These are phyloP conservation scores for Hippocampus zosterae DNA, from an alignment of 2,113 vertebrate genomes.

Conservation along the genomic window DNA sequence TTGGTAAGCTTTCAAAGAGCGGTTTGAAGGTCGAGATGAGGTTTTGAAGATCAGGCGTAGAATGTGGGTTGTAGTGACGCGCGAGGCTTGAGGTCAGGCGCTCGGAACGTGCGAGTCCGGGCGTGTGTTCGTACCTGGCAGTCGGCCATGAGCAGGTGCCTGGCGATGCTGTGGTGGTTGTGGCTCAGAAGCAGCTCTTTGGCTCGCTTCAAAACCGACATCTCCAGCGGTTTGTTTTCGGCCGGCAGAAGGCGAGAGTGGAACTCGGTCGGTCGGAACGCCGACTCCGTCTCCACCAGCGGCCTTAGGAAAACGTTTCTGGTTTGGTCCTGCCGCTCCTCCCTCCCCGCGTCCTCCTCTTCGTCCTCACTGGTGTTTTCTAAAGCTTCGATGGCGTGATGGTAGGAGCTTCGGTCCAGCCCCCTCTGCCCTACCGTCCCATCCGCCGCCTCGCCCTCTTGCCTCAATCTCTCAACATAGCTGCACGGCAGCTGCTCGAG, in stretches of 20 bases:
- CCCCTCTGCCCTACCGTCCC: conserved; percentile 41
- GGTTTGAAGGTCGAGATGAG: not conserved
- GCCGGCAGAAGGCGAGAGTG: conserved; percentile 80
- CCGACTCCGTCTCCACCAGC: conserved; percentile 77
- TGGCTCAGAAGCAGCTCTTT: conserved; percentile 86
- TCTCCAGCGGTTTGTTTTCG: conserved; percentile 95
- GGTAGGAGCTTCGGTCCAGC: conserved; percentile 75
- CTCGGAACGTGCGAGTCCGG: not conserved
- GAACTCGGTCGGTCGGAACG: conserved; percentile 83
- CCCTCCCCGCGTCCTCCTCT: conserved; percentile 41
- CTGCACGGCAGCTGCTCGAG: conserved; percentile 53
- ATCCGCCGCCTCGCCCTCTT: conserved; percentile 40
- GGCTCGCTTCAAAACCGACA: conserved; percentile 78
- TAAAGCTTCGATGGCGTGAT: conserved; percentile 64
- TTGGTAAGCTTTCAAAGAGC: not conserved
- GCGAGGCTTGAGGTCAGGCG: not conserved
- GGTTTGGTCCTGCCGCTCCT: conserved; percentile 20
- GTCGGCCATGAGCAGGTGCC: conserved; percentile 85
- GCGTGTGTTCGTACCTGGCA: conserved; percentile 79
- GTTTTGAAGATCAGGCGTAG: not conserved
- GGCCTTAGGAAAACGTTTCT: conserved; percentile 69
- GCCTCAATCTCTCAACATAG: conserved; percentile 76
- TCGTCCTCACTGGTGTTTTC: conserved; percentile 70
- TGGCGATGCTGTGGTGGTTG: conserved; percentile 82
- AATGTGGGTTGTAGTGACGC: not conserved